Conservation (phyloP, 2,888 invertebrate genomes). For the Hydroisotoma schaefferi region DNA sequence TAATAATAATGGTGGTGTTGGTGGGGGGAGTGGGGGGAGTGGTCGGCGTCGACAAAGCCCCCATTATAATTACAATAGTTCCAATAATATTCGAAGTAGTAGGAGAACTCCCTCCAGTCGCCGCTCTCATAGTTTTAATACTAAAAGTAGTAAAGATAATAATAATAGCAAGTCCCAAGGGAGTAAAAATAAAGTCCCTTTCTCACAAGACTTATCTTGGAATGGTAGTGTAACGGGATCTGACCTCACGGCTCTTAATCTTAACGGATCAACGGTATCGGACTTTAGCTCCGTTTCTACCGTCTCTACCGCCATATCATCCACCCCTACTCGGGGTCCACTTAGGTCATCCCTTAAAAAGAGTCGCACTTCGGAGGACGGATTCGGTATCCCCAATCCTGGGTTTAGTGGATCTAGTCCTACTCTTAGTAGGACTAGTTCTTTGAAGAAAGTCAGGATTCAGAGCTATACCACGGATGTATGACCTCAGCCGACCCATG, state of each 20-base stretch:
- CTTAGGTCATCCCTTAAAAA: constrained; percentile 79
- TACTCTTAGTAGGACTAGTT: constrained; percentile 75
- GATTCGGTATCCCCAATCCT: constrained; percentile 80
- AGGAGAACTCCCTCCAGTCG: not conserved
- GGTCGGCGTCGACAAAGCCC: not conserved
- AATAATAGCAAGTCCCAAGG: not conserved
- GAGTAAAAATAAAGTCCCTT: constrained; percentile 1
- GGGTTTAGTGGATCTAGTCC: constrained; percentile 80
- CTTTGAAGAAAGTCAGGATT: constrained; percentile 85
- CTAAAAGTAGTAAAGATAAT: too few species aligned
- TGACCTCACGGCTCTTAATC: constrained; percentile 18
- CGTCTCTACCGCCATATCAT: constrained; percentile 46
- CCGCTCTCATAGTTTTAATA: not conserved
- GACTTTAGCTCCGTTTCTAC: constrained; percentile 43
- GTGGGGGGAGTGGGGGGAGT: not conserved
- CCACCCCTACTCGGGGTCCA: constrained; percentile 57
- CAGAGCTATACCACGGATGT: constrained; percentile 90
- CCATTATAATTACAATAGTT: not conserved
- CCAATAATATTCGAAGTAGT: not conserved
- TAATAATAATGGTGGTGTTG: not conserved
- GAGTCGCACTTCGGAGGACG: constrained; percentile 62
- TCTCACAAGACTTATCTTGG: constrained; percentile 20
- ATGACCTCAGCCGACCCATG: constrained; percentile 51
- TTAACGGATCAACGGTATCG: constrained; percentile 41
- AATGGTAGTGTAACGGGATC: constrained; percentile 46